These are phyloP conservation scores for Oenanthe oenanthe DNA, from an alignment of 2,113 vertebrate genomes.

Conservation along the genomic window DNA sequence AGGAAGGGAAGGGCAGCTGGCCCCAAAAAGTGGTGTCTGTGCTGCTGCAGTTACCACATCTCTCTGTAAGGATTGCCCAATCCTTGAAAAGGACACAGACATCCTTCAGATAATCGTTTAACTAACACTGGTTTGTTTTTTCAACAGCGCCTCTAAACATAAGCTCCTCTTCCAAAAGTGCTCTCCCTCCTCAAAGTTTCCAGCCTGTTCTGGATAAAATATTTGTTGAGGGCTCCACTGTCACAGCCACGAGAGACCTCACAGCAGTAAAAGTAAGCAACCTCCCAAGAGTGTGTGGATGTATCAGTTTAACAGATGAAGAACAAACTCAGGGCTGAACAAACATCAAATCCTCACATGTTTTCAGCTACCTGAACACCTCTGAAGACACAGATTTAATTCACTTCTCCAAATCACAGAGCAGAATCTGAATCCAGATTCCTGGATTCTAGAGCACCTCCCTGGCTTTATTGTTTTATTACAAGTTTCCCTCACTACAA, in stretches of 20 bases:
- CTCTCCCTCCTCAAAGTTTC: not conserved
- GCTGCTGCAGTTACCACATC: slow-evolving; percentile 27
- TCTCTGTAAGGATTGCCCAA: slow-evolving; percentile 33
- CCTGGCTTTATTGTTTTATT: not conserved
- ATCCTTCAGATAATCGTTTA: slow-evolving; percentile 14
- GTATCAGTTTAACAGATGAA: not conserved
- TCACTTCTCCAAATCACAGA: not conserved
- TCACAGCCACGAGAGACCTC: not conserved
- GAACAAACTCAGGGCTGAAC: not conserved
- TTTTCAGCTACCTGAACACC: not conserved
- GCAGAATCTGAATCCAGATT: not conserved
- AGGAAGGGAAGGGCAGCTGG: slow-evolving; percentile 58
- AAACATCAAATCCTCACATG: not conserved
- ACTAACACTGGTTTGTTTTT: not conserved
- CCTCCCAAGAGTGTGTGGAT: not conserved
- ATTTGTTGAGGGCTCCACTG: not conserved
- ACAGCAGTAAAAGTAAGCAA: not conserved
- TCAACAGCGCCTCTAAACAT: not conserved
- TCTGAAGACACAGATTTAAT: not conserved
- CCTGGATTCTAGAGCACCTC: not conserved
- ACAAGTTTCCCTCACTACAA: not conserved
- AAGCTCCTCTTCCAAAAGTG: not conserved
- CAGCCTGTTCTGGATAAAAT: not conserved
- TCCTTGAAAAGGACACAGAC: slow-evolving; percentile 23
- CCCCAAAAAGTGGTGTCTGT: slow-evolving; percentile 21